These are phyloP conservation scores for Aleadryas rufinucha DNA, from an alignment of 2,113 vertebrate genomes.

Conservation along the genomic window DNA sequence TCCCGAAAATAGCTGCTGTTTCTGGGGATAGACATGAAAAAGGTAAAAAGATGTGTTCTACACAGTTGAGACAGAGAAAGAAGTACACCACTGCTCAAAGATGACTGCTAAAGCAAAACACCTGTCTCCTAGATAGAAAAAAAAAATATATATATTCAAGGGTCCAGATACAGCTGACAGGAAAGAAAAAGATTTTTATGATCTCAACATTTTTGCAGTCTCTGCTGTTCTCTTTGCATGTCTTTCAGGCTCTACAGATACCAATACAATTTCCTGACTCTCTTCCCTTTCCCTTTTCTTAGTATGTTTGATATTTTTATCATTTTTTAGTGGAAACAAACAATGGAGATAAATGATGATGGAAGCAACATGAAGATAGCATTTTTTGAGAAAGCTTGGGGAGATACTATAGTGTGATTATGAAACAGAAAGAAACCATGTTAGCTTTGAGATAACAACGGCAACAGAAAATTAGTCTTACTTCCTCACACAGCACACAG, in stretches of 20 bases:
- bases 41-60: neutral
- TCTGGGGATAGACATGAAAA: neutral
- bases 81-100: neutral
- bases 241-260: neutral
- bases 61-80: neutral
- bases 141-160: neutral
- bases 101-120: neutral
- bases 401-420: neutral
- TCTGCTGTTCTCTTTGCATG: neutral
- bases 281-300: neutral
- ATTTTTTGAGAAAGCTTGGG: neutral
- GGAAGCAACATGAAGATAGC: neutral
- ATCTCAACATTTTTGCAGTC: neutral
- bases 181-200: neutral
- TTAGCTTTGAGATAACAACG: neutral
- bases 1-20: neutral
- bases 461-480: neutral
- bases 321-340: neutral
- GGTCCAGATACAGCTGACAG: neutral
- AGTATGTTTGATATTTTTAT: neutral
- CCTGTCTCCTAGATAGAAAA: fast-evolving
- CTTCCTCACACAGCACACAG: neutral
- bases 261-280: neutral
- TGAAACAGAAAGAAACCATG: neutral
- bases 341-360: neutral